These are phyloP conservation scores for Neopipo cinnamomea DNA, from an alignment of 2,113 vertebrate species.

Conservation along the genomic window DNA sequence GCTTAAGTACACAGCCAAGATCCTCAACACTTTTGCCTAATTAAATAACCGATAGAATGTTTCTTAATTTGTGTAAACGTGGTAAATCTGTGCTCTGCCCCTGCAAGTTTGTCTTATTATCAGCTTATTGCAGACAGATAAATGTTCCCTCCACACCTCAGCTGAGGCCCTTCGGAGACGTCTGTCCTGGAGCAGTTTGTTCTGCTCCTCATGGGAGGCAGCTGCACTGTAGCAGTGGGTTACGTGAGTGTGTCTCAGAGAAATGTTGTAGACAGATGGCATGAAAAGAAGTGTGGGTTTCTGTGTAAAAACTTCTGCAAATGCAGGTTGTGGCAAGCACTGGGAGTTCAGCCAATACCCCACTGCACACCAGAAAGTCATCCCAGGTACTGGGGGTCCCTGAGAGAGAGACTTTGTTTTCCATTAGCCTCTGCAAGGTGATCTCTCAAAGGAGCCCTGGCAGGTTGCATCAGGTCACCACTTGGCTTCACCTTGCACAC, in stretches of 20 bases:
- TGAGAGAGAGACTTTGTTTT: neutral
- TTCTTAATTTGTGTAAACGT: neutral
- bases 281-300: neutral
- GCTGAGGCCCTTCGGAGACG: neutral
- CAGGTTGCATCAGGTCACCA: neutral
- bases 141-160: neutral
- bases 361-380: neutral
- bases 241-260: neutral
- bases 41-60: neutral
- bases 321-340: neutral
- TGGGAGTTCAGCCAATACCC: neutral
- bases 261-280: neutral
- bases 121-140: neutral
- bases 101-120: neutral
- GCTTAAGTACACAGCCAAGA: neutral
- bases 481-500: accelerated
- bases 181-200: neutral
- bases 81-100: neutral
- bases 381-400: accelerated
- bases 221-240: neutral
- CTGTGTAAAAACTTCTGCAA: neutral
- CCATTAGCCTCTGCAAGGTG: neutral
- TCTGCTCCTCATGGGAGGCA: neutral
- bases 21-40: neutral
- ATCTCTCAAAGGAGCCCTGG: neutral